These are phyloP conservation scores for Diplolepis rosae DNA, from an alignment of 2,888 invertebrate genomes.

Conservation along the genomic window DNA sequence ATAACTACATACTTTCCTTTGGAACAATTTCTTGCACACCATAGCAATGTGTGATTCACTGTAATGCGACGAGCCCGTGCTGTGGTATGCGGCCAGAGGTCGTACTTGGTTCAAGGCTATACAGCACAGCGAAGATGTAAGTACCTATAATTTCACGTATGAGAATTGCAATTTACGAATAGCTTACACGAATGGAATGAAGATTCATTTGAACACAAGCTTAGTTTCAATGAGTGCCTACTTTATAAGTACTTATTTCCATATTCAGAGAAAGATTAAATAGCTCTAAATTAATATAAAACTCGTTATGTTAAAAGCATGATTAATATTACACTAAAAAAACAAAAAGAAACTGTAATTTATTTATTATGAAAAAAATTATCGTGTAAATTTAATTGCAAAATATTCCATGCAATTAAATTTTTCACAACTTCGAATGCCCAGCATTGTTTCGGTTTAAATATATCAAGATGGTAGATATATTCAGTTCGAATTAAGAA, in stretches of 20 bases:
- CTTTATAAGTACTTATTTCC: slow-evolving; percentile 24
- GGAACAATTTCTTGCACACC: slow-evolving; percentile 14
- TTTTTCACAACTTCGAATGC: neutral
- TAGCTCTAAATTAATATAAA: neutral
- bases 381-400: neutral
- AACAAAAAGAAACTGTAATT: neutral
- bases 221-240: slow-evolving; percentile 23
- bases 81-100: slow-evolving; percentile 30
- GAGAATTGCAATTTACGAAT: slow-evolving; percentile 32
- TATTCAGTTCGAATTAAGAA: slow-evolving; percentile 14
- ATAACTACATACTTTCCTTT: neutral
- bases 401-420: neutral
- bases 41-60: slow-evolving; percentile 7
- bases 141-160: slow-evolving; percentile 29
- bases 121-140: slow-evolving; percentile 4
- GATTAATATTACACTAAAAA: neutral
- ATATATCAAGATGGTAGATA: slow-evolving; percentile 3
- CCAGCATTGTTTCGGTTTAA: neutral
- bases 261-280: neutral
- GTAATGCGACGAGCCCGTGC: slow-evolving; percentile 17
- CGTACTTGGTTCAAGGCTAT: slow-evolving; percentile 23
- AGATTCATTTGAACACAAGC: slow-evolving; percentile 22
- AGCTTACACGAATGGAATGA: slow-evolving; percentile 17
- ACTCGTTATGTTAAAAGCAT: no score
- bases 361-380: neutral